phyloP scores from a whole-genome alignment of 2,888 invertebrate species.

The Drosophila cracens region DNA sequence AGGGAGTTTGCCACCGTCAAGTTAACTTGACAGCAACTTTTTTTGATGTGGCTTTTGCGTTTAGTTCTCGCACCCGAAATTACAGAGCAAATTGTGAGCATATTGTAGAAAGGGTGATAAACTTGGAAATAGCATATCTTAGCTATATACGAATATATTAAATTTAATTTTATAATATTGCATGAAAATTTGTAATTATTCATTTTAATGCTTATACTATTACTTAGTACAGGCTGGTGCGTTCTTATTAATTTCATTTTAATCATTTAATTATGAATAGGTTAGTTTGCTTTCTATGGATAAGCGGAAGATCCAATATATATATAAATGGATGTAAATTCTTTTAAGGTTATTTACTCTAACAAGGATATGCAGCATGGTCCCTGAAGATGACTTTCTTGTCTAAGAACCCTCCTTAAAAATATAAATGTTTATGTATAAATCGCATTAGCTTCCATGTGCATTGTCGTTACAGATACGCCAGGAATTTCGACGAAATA shows the following conservation, averaged over 20 bases:
- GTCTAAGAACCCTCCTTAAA: not conserved
- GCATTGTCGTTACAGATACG: conserved; percentile 4
- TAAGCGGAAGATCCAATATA: not conserved
- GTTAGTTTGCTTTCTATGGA: not conserved
- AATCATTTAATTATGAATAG: not conserved
- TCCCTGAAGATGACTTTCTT: not conserved
- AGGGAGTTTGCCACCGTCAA: not conserved
- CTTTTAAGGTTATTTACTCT: not conserved
- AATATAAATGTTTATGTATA: not conserved
- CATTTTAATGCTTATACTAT: not conserved
- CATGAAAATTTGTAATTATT: not conserved
- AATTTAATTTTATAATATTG: not conserved
- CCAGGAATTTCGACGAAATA: conserved; percentile 15
- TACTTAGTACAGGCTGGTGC: not conserved
- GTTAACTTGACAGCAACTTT: not conserved
- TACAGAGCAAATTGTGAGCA: not conserved
- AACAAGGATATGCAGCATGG: not conserved
- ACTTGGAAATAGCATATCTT: not conserved
- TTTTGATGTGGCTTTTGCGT: conserved; percentile 28
- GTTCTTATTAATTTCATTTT: not conserved
- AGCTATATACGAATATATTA: not conserved
- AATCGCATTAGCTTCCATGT: not conserved
- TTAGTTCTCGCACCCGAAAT: conserved; percentile 14
- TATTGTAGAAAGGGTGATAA: not conserved
- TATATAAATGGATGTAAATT: not conserved